These are phyloP conservation scores for silkworm (Bombyx mori) DNA, from an alignment of 1,140 invertebrate genomes.

Conservation along the genomic window DNA sequence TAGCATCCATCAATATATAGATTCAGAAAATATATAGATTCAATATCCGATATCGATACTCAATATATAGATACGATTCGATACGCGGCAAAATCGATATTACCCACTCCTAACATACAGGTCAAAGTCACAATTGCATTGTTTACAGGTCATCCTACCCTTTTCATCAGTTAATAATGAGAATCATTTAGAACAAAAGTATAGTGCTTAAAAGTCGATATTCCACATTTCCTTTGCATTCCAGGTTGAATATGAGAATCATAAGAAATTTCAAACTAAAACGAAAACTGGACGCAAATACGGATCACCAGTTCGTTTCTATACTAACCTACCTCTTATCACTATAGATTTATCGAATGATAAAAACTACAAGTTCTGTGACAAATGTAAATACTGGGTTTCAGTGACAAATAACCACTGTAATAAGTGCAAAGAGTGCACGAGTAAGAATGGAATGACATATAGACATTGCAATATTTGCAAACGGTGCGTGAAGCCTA, in stretches of 20 bases:
- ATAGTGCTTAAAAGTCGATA: background rate
- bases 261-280: constrained; percentile 75
- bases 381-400: constrained; percentile 80
- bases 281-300: constrained; percentile 60
- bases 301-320: constrained; percentile 86
- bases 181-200: no score
- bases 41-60: no score
- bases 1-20: no score
- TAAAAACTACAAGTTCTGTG: constrained; percentile 83
- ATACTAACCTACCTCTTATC: constrained; percentile 81
- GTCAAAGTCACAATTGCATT: no score
- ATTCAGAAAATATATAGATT: no score
- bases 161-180: no score
- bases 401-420: constrained; percentile 83
- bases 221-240: constrained; percentile 26
- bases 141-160: no score
- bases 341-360: constrained; percentile 72
- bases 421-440: constrained; percentile 78
- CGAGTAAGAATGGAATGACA: constrained; percentile 85
- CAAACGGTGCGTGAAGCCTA: constrained; percentile 85
- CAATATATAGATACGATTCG: no score
- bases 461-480: constrained; percentile 86
- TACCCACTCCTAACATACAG: no score
- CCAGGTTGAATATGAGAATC: constrained; percentile 78
- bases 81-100: no score